phyloP scores from a whole-genome alignment of 2,113 vertebrate genomes.

The Thalassoma bifasciatum region DNA sequence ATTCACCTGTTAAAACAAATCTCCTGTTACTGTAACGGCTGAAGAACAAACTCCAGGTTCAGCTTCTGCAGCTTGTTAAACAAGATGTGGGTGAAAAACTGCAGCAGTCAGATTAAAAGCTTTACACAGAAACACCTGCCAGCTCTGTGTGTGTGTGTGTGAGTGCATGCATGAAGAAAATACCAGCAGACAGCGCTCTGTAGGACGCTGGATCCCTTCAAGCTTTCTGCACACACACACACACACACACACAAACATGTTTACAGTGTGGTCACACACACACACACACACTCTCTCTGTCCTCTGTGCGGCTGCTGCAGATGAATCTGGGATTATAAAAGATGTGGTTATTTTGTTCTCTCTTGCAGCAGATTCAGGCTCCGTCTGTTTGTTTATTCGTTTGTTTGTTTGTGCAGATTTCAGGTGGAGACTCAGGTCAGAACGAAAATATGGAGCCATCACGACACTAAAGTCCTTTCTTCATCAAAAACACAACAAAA shows the following conservation, averaged over 20 bases:
- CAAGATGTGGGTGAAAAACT: not conserved
- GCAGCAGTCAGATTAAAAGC: not conserved
- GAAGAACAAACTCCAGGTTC: too few relatives aligned
- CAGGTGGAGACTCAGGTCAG: too few relatives aligned
- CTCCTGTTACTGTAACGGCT: too few relatives aligned
- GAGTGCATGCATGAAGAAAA: constrained; percentile 19
- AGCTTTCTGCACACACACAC: constrained; percentile 9
- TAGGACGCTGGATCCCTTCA: constrained; percentile 11
- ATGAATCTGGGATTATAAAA: not conserved
- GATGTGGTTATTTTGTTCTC: not conserved
- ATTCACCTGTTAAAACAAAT: too few relatives aligned
- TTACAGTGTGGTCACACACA: not conserved
- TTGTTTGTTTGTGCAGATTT: too few relatives aligned
- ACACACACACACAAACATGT: not conserved
- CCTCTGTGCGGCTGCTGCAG: not conserved
- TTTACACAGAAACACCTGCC: constrained; percentile 34
- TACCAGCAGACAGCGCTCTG: constrained; percentile 24
- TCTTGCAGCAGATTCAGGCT: not conserved
- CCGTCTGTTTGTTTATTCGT: too few relatives aligned
- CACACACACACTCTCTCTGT: not conserved
- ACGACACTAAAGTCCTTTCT: too few relatives aligned
- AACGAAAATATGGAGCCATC: too few relatives aligned
- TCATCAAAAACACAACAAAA: too few relatives aligned
- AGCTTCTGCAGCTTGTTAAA: not conserved
- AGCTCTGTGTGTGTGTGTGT: constrained; percentile 4